Evolutionary conservation across 2,797 vertebrate genomes (phyloP).

Genomic region (Myotis findleyi): DNA sequence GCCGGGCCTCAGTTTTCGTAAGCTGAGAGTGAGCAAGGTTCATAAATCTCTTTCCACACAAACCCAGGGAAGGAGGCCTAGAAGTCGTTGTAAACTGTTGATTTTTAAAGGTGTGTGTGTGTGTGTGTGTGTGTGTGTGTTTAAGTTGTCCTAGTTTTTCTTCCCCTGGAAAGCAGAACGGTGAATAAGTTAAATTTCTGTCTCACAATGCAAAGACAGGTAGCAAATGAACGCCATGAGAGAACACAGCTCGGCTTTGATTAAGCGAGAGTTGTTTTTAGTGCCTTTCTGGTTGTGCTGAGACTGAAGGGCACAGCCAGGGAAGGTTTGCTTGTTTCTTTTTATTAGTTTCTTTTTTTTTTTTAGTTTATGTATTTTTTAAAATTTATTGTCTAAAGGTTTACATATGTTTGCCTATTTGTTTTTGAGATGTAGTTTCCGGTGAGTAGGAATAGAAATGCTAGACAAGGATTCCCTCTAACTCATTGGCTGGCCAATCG

Average conservation of each 20-base stretch:
- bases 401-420: background rate
- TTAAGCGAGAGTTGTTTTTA: background rate
- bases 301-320: background rate
- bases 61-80: background rate
- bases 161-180: background rate
- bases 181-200: slow-evolving; percentile 45
- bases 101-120: background rate
- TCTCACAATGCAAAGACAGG: background rate
- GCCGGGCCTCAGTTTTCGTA: background rate
- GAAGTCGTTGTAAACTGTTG: background rate
- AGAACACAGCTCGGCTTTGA: background rate
- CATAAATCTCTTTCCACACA: background rate
- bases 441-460: background rate
- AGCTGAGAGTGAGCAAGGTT: background rate
- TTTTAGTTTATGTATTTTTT: no score
- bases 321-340: background rate
- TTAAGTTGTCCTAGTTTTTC: background rate
- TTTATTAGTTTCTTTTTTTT: no score
- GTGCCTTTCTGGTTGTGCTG: background rate
- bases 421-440: slow-evolving; percentile 30
- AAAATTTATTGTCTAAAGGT: no score
- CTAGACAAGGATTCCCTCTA: background rate
- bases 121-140: background rate
- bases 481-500: background rate
- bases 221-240: slow-evolving; percentile 35